Evolutionary conservation across 2,888 invertebrate species (phyloP).

Genomic region (Caenorhabditis zanzibari): DNA sequence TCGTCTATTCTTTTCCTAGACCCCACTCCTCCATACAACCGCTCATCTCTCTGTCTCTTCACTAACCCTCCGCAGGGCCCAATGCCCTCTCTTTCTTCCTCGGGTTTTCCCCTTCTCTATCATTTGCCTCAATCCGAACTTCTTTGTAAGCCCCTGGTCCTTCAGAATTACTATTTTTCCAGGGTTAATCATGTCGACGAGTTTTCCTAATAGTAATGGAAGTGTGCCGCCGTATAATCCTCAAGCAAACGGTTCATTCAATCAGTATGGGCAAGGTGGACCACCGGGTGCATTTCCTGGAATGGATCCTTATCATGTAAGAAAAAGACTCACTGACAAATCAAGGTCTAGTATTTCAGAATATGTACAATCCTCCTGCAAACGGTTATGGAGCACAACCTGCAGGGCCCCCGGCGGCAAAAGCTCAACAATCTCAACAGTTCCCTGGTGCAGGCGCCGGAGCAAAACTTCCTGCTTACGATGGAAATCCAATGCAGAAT

Average conservation of each 20-base stretch:
- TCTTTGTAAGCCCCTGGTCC: conserved; percentile 4
- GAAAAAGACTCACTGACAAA: not conserved
- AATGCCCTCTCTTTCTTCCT: conserved; percentile 38
- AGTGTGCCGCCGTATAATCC: conserved; percentile 53
- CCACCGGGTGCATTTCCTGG: conserved; percentile 33
- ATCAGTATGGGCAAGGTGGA: conserved; percentile 37
- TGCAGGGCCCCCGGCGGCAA: conserved; percentile 11
- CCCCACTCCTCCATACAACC: conserved; percentile 48
- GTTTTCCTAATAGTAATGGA: conserved; percentile 64
- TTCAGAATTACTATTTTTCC: not conserved
- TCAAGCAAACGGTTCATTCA: conserved; percentile 55
- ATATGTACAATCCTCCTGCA: conserved; percentile 25
- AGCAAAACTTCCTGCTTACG: conserved; percentile 45
- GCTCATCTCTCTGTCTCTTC: conserved; percentile 56
- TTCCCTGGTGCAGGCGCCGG: conserved; percentile 35
- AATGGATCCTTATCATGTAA: conserved; percentile 51
- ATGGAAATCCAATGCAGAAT: conserved; percentile 50
- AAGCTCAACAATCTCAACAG: conserved; percentile 26
- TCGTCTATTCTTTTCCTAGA: conserved; percentile 43
- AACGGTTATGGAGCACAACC: conserved; percentile 47
- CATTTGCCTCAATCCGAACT: conserved; percentile 37
- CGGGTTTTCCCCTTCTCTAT: conserved; percentile 34
- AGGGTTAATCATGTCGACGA: conserved; percentile 65
- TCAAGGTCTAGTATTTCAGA: conserved; percentile 6
- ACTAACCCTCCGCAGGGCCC: conserved; percentile 55